Base-by-base conservation (phyloP, 2,888 invertebrate genomes). In the Sclerodermus sp. region DNA sequence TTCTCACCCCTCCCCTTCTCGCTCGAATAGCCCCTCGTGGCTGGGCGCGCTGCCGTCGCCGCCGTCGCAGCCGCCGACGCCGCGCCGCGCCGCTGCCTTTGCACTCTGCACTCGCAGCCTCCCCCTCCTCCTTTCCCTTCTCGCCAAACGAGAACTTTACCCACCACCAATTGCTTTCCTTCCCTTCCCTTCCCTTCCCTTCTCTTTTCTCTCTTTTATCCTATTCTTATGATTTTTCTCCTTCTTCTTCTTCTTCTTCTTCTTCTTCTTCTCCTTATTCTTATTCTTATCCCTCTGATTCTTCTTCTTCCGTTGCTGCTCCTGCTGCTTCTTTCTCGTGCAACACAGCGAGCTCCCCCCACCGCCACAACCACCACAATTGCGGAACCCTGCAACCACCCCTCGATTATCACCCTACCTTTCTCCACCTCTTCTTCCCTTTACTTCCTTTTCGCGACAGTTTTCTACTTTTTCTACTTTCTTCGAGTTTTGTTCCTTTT, bases 21-120 rank as follows among this genome's bases (percentile, higher is more conserved):
- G 85, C 69, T 84, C 83, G 71, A 85, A 85, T 52, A 87, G 83
- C 74, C 87, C 63, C 86, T 83, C 76, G 87, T 87, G 68, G 85
- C 85, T 66, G 83, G 84, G 63, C 84, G 82, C 70, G 84, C 80
- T 62, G 79, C 77, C 62, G 83, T 85, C 43, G 81, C 80, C 48
- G 74, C 62, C 53, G 52, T 57, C 57, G 74, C 62, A 53, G 52
- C 58, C 57, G 23, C 23, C 23, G 23, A n/a, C n/a, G n/a, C n/a
- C n/a, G n/a, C n/a, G n/a, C 60, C 56, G 57, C 59, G 45, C 60
- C 53, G 60, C 60, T 57, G 56, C 58, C 64, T 62, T 61, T 64
- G 55, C 58, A 49, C 64, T 57, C 55, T 62, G 62, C 53, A 55
- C 42, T 51, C 54, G 50, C 60, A n/a, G n/a, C n/a, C 62, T 58